A percentile compares a stretch with the other conserved stretches of the same genome.
Conservation (phyloP, 2,113 vertebrate species). For the Chauna torquata region DNA sequence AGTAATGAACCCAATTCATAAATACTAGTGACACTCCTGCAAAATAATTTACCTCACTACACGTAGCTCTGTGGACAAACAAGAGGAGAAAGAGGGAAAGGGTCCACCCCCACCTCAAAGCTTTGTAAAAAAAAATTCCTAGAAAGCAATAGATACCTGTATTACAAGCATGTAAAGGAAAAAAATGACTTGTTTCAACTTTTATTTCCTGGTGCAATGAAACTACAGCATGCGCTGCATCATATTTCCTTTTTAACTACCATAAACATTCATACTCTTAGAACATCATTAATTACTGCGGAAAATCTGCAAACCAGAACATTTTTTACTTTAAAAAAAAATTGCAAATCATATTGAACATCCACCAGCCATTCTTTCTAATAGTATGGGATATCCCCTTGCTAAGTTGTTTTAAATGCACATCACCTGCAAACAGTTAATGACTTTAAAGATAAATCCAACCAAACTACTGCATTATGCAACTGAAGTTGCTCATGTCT, state of each 20-base stretch:
- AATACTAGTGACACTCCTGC: neutral
- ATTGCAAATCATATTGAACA: neutral
- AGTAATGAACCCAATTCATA: neutral
- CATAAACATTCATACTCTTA: neutral
- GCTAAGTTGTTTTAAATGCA: neutral
- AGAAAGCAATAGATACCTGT: neutral
- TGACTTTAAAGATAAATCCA: neutral
- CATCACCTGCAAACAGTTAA: too few species aligned
- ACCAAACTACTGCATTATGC: neutral
- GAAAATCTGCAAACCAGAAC: neutral
- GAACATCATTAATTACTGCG: neutral
- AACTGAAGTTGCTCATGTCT: neutral
- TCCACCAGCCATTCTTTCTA: neutral
- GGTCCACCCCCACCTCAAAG: neutral
- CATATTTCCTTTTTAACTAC: neutral
- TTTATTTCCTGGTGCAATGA: slow-evolving; percentile 19
- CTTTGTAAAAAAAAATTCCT: neutral
- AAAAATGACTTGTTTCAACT: neutral
- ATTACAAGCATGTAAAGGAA: neutral
- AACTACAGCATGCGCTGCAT: neutral
- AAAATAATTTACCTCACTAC: neutral
- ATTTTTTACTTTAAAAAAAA: neutral
- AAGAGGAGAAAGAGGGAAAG: neutral
- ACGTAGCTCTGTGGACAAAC: neutral
- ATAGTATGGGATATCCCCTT: too few species aligned